These are phyloP conservation scores for Drosophila lini DNA, from an alignment of 1,140 invertebrate genomes.

Conservation along the genomic window DNA sequence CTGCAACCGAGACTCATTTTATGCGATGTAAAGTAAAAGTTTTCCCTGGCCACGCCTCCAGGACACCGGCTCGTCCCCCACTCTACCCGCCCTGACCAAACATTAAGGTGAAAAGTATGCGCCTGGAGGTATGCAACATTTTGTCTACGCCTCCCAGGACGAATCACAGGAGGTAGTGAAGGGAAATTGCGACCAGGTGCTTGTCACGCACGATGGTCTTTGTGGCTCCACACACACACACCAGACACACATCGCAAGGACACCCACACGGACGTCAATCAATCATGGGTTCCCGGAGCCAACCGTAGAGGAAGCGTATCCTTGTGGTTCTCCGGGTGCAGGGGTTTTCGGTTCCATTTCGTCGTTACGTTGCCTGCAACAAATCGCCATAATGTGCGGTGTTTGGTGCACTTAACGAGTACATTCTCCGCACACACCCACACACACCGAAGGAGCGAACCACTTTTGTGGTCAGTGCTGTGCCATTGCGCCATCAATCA, in stretches of 20 bases:
- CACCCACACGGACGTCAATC: slow-evolving; percentile 58
- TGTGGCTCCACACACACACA: slow-evolving; percentile 36
- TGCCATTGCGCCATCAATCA: slow-evolving; percentile 74
- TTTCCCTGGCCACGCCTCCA: slow-evolving; percentile 11
- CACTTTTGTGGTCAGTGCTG: slow-evolving; percentile 39
- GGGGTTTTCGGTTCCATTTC: slow-evolving; percentile 53
- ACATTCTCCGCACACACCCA: slow-evolving; percentile 18
- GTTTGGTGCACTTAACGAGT: slow-evolving; percentile 76
- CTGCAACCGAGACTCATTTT: slow-evolving; percentile 28
- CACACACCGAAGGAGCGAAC: not conserved
- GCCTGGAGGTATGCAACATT: slow-evolving; percentile 54
- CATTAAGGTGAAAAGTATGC: slow-evolving; percentile 63
- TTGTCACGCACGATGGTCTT: slow-evolving; percentile 48
- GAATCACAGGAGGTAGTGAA: slow-evolving; percentile 17
- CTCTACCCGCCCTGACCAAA: slow-evolving; percentile 7
- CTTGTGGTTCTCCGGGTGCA: not conserved
- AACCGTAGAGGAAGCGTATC: slow-evolving; percentile 4
- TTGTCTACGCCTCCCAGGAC: slow-evolving; percentile 28
- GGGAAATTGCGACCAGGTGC: slow-evolving; percentile 24
- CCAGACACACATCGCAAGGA: not conserved
- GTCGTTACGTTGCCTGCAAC: slow-evolving; percentile 50
- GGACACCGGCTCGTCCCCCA: not conserved
- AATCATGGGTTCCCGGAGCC: slow-evolving; percentile 45
- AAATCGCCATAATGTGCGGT: slow-evolving; percentile 73
- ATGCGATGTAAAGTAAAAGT: slow-evolving; percentile 39